phyloP scores from a whole-genome alignment of 2,888 invertebrate genomes.

The Imbricaverruca yamaguchii region DNA sequence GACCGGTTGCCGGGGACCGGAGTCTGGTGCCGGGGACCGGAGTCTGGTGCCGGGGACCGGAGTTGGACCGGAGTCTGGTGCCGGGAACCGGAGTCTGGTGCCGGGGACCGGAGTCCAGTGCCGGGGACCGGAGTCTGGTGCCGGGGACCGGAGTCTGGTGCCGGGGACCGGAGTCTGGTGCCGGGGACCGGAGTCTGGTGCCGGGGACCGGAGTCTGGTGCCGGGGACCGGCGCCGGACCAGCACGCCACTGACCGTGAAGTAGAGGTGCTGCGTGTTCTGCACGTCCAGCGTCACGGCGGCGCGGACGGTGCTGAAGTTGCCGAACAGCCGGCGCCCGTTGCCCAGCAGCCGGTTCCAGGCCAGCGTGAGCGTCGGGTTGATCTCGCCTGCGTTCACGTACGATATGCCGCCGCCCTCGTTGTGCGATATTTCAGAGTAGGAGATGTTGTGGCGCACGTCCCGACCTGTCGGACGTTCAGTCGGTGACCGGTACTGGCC shows the following conservation, averaged over 20 bases:
- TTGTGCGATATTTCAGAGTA: slow-evolving; percentile 71
- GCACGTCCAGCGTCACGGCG: slow-evolving; percentile 79
- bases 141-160: too few species aligned
- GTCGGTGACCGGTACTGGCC: slow-evolving; percentile 34
- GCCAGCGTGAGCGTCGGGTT: slow-evolving; percentile 83
- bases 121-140: too few species aligned
- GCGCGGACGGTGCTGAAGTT: slow-evolving; percentile 70
- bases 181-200: too few species aligned
- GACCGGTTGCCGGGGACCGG: too few species aligned
- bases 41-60: too few species aligned
- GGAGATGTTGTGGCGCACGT: slow-evolving; percentile 82
- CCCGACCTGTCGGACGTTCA: slow-evolving; percentile 58
- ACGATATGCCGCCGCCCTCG: slow-evolving; percentile 76
- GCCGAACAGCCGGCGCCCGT: slow-evolving; percentile 83
- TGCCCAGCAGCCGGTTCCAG: slow-evolving; percentile 73
- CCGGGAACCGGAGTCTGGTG: too few species aligned
- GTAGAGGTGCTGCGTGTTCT: slow-evolving; percentile 82
- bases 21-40: too few species aligned
- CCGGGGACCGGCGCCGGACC: too few species aligned
- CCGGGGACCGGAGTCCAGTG: too few species aligned
- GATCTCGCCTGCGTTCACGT: slow-evolving; percentile 87
- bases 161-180: too few species aligned
- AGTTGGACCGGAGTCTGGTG: too few species aligned
- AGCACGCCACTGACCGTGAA: slow-evolving; percentile 59
- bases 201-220: too few species aligned